Base-by-base conservation (phyloP, 2,113 vertebrate genomes). In the Petromus typicus region DNA sequence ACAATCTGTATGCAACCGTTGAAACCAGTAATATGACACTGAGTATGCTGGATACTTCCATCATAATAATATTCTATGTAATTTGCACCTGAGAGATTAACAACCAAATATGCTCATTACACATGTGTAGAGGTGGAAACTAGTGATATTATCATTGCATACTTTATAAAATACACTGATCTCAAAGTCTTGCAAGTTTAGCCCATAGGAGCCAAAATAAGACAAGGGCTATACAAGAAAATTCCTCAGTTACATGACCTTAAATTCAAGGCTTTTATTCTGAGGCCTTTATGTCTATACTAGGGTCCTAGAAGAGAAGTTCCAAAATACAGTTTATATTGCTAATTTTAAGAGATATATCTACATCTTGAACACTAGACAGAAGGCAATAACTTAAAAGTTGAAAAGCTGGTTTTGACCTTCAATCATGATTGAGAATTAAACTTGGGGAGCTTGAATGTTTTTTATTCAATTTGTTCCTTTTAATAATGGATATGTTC, bases 171-270 rank as follows among this genome's bases (percentile, higher is more conserved):
- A 89, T 78, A 88, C 51, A 67, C 32, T 78, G 69, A 66, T 76
- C 48, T 81, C 45, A 81, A 56, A 91, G 61, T 63, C 56, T 87
- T 92, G 37, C 20, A 84, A 71, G 51, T 81, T 93, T 96, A 97
- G 66, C 16, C 34, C 83, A 7, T 86, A 83, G 54, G 30, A 89
- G 17, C 64, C 45, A 69, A 92, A 91, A 67, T 92, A 94, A 95
- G 56, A 78, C 79, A 61, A 63, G 48, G 37, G 61, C 11, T 85
- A 27, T 69, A 30, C 45, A 10, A 78, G 64, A 79, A 34, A 91
- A 89, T 80, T 84, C 13, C 80, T 51, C 23, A 67, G 25, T 87
- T 94, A 48, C 0, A 48, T 95, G 57, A 76, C 27, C 43, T 90
- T 79, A 86, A 91, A 57, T 71, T 92, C 37, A 92, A 93, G 48